These are phyloP conservation scores for Psittacula derbiana DNA, from an alignment of 2,797 vertebrate species.

Conservation along the genomic window DNA sequence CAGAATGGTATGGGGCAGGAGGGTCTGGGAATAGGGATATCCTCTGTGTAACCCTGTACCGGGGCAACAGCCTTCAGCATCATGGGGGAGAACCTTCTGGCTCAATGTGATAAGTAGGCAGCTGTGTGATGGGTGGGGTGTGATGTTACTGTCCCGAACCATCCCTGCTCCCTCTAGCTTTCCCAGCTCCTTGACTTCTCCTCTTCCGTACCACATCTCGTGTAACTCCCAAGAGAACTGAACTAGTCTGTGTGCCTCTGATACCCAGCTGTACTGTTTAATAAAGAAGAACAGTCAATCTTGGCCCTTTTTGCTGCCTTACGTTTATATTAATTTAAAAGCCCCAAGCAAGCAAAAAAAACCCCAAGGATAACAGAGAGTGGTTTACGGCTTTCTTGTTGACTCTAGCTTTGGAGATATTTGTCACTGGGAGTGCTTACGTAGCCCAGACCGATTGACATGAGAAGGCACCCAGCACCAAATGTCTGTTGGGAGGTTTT, in stretches of 20 bases:
- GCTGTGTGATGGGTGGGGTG: background rate
- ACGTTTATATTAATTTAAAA: conserved; percentile 20
- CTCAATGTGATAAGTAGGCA: background rate
- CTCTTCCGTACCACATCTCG: background rate
- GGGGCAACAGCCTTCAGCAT: background rate
- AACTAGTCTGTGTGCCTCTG: conserved; percentile 43
- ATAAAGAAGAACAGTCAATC: conserved; percentile 28
- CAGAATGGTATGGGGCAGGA: rapidly evolving
- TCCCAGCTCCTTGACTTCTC: background rate
- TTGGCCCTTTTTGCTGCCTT: background rate
- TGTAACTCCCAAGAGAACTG: conserved; percentile 38
- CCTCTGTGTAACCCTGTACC: background rate
- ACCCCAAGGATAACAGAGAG: background rate
- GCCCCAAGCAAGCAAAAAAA: background rate
- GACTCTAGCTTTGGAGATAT: background rate
- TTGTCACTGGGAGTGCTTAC: background rate
- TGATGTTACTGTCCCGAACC: background rate
- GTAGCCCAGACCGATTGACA: background rate
- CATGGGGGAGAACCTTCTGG: background rate
- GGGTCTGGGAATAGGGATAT: background rate
- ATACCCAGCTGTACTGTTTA: conserved; percentile 22
- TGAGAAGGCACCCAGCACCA: background rate
- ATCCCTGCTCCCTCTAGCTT: background rate
- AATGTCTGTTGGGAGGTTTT: background rate
- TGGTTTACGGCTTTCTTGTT: background rate